A percentile compares a stretch with the other conserved stretches of the same genome.
These are phyloP conservation scores for Heterodera filipjevi DNA, from an alignment of 2,888 invertebrate genomes.

Conservation along the genomic window DNA sequence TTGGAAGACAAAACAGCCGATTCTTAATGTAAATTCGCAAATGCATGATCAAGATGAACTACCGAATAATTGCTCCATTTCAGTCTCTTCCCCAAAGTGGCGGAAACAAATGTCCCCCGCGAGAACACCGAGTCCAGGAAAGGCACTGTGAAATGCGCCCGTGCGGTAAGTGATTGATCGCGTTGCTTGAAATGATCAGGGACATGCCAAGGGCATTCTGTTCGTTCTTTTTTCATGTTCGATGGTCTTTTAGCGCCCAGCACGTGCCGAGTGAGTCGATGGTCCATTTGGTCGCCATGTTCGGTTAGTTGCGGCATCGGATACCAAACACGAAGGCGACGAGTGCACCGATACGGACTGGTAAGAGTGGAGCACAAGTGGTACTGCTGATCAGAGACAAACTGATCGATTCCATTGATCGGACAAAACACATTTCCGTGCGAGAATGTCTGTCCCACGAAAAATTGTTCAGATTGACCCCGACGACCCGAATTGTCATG, in stretches of 20 bases:
- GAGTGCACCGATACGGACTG: slow-evolving; percentile 37
- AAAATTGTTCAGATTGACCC: slow-evolving; percentile 33
- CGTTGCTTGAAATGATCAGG: neutral
- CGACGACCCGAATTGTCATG: slow-evolving; percentile 43
- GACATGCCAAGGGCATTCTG: neutral
- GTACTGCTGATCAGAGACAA: neutral
- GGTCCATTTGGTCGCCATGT: slow-evolving; percentile 70
- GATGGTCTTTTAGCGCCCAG: slow-evolving; percentile 39
- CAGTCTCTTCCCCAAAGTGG: slow-evolving; percentile 61
- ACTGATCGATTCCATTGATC: neutral
- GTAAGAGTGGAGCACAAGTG: neutral
- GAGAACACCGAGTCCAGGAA: slow-evolving; percentile 60
- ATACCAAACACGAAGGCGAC: slow-evolving; percentile 70
- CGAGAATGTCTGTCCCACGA: neutral
- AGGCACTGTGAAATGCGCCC: slow-evolving; percentile 60
- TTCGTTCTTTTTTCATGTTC: neutral
- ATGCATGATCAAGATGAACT: too few relatives aligned
- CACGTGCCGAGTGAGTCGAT: slow-evolving; percentile 68
- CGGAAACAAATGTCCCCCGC: slow-evolving; percentile 58
- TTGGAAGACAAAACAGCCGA: too few relatives aligned
- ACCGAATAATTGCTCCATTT: neutral
- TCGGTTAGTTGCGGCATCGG: slow-evolving; percentile 71
- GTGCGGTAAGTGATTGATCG: slow-evolving; percentile 49
- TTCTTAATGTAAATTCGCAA: too few relatives aligned
- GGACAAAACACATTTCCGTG: neutral